Evolutionary conservation across 2,797 vertebrate species (phyloP).

Genomic region (Schizopygopsis pylzovi): DNA sequence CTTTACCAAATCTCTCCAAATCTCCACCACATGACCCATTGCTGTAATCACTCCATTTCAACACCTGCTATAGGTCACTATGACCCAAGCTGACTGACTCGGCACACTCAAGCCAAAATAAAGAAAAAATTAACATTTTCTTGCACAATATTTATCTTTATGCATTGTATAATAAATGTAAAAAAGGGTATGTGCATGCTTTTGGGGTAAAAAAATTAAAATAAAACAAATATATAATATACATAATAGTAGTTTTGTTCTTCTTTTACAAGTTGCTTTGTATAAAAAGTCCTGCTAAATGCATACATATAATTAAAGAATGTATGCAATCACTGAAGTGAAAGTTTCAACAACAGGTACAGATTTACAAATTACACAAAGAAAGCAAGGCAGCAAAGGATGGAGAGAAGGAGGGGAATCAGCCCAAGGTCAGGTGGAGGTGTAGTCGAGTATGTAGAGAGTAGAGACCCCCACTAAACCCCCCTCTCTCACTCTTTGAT

Average conservation of each 20-base stretch:
- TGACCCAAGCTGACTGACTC: conserved; percentile 3
- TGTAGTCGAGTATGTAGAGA: conserved; percentile 38
- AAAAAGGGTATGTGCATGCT: background rate
- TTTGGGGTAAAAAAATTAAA: background rate
- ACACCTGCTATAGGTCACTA: conserved; percentile 58
- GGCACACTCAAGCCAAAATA: conserved; percentile 52
- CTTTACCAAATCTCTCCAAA: conserved; percentile 76
- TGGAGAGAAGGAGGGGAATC: conserved; percentile 31
- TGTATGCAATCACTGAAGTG: background rate
- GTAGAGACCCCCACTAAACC: conserved; percentile 53
- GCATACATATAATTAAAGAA: background rate
- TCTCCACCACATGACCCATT: conserved; percentile 78
- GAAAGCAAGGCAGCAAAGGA: conserved; percentile 21
- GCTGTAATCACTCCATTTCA: conserved; percentile 65
- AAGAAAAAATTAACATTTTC: background rate
- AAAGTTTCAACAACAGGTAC: background rate
- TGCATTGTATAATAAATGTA: background rate
- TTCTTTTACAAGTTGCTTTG: background rate
- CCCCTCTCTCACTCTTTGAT: conserved; percentile 63
- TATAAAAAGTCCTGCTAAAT: background rate
- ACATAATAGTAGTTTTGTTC: background rate
- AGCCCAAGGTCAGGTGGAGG: conserved; percentile 16
- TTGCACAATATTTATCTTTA: conserved; percentile 39
- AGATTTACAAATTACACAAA: background rate
- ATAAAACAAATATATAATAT: no score